Conservation (phyloP, 2,888 invertebrate species). For the Drosophila paramelanica region DNA sequence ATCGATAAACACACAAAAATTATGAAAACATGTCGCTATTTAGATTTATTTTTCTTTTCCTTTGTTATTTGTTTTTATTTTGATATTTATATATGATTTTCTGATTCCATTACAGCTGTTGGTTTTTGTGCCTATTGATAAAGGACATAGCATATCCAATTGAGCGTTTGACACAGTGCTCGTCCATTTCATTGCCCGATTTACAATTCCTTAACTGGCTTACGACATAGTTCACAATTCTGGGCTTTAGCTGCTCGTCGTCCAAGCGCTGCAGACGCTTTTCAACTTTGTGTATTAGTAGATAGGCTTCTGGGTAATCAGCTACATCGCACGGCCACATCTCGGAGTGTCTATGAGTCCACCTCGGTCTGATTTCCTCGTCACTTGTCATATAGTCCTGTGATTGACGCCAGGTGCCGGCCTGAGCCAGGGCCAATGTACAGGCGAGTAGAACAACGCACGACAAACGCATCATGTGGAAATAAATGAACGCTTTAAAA, state of each 20-base stretch:
- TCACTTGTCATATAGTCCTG: constrained; percentile 20
- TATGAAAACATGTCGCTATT: no score
- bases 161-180: constrained; percentile 61
- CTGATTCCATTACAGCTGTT: constrained; percentile 8
- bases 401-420: constrained; percentile 29
- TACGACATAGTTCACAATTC: constrained; percentile 48
- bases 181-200: constrained; percentile 42
- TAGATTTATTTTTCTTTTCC: not conserved
- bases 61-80: constrained; percentile 33
- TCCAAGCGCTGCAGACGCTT: constrained; percentile 52
- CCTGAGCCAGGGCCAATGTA: constrained; percentile 38
- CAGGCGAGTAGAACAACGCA: constrained; percentile 31
- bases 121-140: constrained; percentile 41
- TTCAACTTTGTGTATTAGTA: constrained; percentile 67
- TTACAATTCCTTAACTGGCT: constrained; percentile 49
- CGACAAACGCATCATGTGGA: constrained; percentile 32
- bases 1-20: not conserved
- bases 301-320: constrained; percentile 49
- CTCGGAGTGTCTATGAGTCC: constrained; percentile 39
- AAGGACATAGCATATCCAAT: constrained; percentile 67
- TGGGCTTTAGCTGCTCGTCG: constrained; percentile 15
- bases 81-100: constrained; percentile 21
- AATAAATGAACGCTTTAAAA: not conserved
- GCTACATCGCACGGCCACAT: constrained; percentile 66
- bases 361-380: constrained; percentile 26